Base-by-base conservation (phyloP, 1,140 invertebrate species). In the Pinna nobilis region DNA sequence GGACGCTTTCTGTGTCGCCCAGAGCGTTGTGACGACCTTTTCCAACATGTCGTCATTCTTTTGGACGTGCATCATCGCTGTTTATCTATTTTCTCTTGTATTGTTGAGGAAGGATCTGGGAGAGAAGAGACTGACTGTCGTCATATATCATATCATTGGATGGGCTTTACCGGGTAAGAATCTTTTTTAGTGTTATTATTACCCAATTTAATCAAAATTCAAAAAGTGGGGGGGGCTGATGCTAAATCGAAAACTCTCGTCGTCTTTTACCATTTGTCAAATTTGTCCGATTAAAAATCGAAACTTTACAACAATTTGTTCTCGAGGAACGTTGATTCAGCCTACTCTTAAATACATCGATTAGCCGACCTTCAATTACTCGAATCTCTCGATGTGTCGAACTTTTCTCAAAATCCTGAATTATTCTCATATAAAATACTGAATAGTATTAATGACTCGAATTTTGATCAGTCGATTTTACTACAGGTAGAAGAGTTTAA, bases 21-120 rank as follows among this genome's bases (percentile, higher is more conserved):
- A 59, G 32, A 59, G 55, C 28, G 33, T 59, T 59, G 28, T 59
- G 28, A 59, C 55, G 32, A 59, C 55, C 20, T 59, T 59, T 33
- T 59, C 55, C 32, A 59, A 59, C n/a, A n/a, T 59, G 30, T 32
- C 55, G 2, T 59, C 55, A 2, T 59, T 59, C 37, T 20, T 33
- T 1, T 59, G 55, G 55, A 59, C 55, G 2, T 59, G 30, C 13
- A 33, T 59, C 7, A 59, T 59, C 37, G 30, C 30, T 3, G 55
- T 59, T 0, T 33, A 59, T 33, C 9, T 59, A 35, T 59, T n/a
- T 59, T 15, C 37, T 20, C 9, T 59, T 15, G 55, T 59, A 30
- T 20, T 11, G 37, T 35, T 33, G 37, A 32, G 30, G 0, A 59
- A 15, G 11, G 55, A 59, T 33, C 37, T 30, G 55, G 55, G 23